Percentiles rank a stretch among this genome's conserved stretches.
Evolutionary conservation across 2,888 invertebrate genomes (phyloP).

Genomic region (Pyrrhia umbra): DNA sequence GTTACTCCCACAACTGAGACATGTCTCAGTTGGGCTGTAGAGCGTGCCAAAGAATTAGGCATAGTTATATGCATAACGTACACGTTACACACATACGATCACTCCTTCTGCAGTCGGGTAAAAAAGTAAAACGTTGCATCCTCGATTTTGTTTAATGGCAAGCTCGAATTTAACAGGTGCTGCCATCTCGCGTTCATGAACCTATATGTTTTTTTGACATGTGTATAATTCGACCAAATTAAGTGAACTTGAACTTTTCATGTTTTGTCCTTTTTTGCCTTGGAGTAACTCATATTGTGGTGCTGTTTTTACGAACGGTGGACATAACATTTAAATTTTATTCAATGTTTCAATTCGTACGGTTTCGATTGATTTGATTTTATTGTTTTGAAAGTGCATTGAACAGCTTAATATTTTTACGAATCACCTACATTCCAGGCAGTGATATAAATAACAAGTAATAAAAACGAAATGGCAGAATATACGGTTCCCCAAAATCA

Average conservation of each 20-base stretch:
- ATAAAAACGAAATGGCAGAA: conserved; percentile 59
- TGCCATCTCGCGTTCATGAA: neutral
- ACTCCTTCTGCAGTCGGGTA: too few relatives aligned
- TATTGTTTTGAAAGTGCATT: conserved; percentile 52
- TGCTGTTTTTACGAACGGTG: neutral
- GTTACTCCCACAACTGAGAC: too few relatives aligned
- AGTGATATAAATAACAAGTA: conserved; percentile 10
- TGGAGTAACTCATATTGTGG: neutral
- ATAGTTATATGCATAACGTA: too few relatives aligned
- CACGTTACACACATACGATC: too few relatives aligned
- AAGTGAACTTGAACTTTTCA: neutral
- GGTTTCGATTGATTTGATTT: conserved; percentile 44
- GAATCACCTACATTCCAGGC: conserved; percentile 17
- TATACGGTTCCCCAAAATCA: conserved; percentile 67
- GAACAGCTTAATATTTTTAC: conserved; percentile 27
- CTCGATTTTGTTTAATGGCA: neutral
- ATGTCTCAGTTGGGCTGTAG: too few relatives aligned
- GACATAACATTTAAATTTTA: neutral
- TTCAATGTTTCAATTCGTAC: conserved; percentile 16
- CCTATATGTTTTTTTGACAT: neutral
- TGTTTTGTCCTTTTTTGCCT: conserved; percentile 29
- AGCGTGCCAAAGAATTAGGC: too few relatives aligned
- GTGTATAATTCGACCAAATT: neutral
- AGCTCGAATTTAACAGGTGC: neutral
- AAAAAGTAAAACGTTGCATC: too few relatives aligned